Conservation (phyloP, 2,888 invertebrate species). For the Acrobasis repandana region DNA sequence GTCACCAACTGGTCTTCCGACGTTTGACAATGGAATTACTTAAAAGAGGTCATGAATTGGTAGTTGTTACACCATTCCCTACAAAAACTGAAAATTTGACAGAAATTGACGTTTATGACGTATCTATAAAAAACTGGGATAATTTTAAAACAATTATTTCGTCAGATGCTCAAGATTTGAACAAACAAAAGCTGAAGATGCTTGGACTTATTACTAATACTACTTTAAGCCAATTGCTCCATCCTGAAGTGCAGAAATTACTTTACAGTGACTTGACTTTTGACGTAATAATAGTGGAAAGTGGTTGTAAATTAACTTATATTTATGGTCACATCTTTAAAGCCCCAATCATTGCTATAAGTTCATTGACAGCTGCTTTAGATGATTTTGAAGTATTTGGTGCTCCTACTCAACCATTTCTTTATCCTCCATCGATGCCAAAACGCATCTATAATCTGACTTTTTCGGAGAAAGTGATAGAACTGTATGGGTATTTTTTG, state of each 20-base stretch:
- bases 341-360: conserved; percentile 40
- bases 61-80: neutral
- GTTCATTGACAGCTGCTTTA: conserved; percentile 40
- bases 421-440: conserved; percentile 39
- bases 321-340: conserved; percentile 37
- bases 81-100: neutral
- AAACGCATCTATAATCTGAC: conserved; percentile 37
- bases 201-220: neutral
- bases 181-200: neutral
- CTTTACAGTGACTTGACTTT: conserved; percentile 32
- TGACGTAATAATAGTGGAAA: conserved; percentile 38
- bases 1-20: neutral
- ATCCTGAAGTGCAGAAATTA: conserved; percentile 31
- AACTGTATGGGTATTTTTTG: conserved; percentile 33
- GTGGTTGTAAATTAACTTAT: conserved; percentile 30
- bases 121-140: neutral
- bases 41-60: neutral
- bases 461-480: conserved; percentile 33
- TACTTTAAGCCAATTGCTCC: conserved; percentile 32
- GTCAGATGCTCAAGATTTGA: neutral
- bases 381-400: conserved; percentile 40
- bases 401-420: conserved; percentile 40
- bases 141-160: neutral
- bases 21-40: neutral
- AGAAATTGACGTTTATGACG: neutral